Evolutionary conservation across 2,888 invertebrate genomes (phyloP), one percentile per base, ranked within the genome.

Genomic region (Tuta absoluta): DNA sequence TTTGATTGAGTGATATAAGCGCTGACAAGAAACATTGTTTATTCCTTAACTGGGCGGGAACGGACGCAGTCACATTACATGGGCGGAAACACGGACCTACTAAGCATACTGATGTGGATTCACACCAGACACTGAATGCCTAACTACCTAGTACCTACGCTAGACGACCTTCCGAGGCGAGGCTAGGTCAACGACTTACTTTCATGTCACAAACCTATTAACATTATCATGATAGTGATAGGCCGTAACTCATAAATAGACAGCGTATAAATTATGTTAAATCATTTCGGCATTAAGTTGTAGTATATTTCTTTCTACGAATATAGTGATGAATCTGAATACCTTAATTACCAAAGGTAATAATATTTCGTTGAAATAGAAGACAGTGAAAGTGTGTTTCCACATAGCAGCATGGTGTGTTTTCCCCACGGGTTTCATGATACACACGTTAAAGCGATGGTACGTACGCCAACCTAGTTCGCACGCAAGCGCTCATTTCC

Each of bases 41-140:
- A 73, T 78, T 79, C 78, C 77, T 76, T 74, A 68, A 75, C 74
- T 67, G 70, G 74, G 71, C 63, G 69, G 67, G 71, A 37, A 37
- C 62, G 41, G 33, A 60, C 63, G 17, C 23, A 37, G 56, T 24
- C 17, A 33, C 33, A 33, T 8, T 7, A 33, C 37, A 65, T 62
- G 66, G 67, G 71, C 75, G 79, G 76, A 77, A 72, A 68, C 66
- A 61, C 66, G 64, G 61, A 72, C 70, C 63, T 68, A 68, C 68
- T 68, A 63, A 68, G 79, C 71, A 74, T 77, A 72, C 71, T 75
- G 71, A 77, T 77, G 69, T 62, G 67, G 51, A n/a, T 3, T 33
- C 61, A 61, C 56, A 61, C 66, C 60, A 63, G 45, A 56, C 64
- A 38, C 61, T 28, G 45, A 48, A 48, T 61, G 28, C 53, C n/a